Evolutionary conservation across 2,113 vertebrate species (phyloP).

Genomic region (Acanthochromis polyacanthus): DNA sequence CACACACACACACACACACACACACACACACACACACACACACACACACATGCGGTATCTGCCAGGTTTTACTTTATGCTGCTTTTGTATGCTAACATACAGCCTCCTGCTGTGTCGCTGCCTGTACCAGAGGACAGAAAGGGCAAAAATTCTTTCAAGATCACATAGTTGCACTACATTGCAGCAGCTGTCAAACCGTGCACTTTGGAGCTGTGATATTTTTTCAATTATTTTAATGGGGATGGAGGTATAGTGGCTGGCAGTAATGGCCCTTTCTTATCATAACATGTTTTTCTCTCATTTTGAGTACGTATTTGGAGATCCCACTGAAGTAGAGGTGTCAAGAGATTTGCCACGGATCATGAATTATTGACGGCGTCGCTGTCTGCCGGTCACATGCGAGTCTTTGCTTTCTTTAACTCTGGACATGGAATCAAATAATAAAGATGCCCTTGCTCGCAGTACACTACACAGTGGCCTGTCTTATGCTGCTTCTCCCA

Average conservation of each 20-base stretch:
- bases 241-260: not conserved
- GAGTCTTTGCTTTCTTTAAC: constrained; percentile 48
- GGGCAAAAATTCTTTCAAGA: constrained; percentile 40
- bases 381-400: constrained; percentile 21
- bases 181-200: constrained; percentile 37
- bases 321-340: constrained; percentile 12
- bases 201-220: constrained; percentile 7
- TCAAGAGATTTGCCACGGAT: constrained; percentile 31
- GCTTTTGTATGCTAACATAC: constrained; percentile 56
- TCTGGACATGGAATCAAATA: constrained; percentile 67
- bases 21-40: not conserved
- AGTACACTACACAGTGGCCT: constrained; percentile 36
- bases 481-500: constrained; percentile 44
- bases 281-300: not conserved
- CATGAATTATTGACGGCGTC: constrained; percentile 59
- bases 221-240: constrained; percentile 28
- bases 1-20: too few species aligned
- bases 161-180: constrained; percentile 25
- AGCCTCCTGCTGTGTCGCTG: constrained; percentile 32
- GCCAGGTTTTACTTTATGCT: constrained; percentile 48
- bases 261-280: not conserved
- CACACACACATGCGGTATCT: constrained; percentile 25
- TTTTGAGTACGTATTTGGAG: constrained; percentile 14
- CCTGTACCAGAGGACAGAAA: constrained; percentile 56
- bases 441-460: constrained; percentile 49